A percentile compares a stretch with the other conserved stretches of the same genome.
phyloP scores from a whole-genome alignment of 2,888 invertebrate species.

The Tetragonisca angustula region DNA sequence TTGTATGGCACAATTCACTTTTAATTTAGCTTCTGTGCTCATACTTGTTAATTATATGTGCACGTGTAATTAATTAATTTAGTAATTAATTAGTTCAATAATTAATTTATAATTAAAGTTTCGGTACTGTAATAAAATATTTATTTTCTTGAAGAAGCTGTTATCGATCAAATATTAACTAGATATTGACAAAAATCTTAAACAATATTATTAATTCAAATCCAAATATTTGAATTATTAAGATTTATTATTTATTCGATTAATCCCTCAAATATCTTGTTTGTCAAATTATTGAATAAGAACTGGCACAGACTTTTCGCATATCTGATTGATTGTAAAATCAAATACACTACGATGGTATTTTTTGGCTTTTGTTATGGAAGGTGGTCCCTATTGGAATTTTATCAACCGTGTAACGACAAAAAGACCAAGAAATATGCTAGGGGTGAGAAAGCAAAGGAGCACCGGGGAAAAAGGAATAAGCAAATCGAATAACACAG shows the following conservation, averaged over 20 bases:
- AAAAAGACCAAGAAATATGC: constrained; percentile 10
- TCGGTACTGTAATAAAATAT: too few relatives aligned
- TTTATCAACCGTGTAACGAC: constrained; percentile 18
- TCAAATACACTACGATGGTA: not conserved
- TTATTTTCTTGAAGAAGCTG: too few relatives aligned
- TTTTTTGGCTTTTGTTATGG: constrained; percentile 5
- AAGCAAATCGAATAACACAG: constrained; percentile 40
- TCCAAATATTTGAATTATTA: too few relatives aligned
- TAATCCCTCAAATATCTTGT: fast-evolving
- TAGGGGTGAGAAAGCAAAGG: constrained; percentile 11
- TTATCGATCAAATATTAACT: too few relatives aligned
- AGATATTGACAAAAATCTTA: too few relatives aligned
- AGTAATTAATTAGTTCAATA: too few relatives aligned
- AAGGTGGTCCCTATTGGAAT: not conserved
- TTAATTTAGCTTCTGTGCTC: too few relatives aligned
- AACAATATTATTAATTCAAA: too few relatives aligned
- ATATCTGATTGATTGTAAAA: not conserved
- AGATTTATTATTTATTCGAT: not conserved
- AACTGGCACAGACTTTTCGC: not conserved
- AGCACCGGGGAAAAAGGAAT: not conserved
- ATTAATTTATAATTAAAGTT: too few relatives aligned
- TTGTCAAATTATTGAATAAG: not conserved
- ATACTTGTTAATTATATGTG: too few relatives aligned
- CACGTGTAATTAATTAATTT: too few relatives aligned
- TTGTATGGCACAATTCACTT: too few relatives aligned